These are phyloP conservation scores for Chymomyza amoena DNA, from an alignment of 2,888 invertebrate species.

Conservation along the genomic window DNA sequence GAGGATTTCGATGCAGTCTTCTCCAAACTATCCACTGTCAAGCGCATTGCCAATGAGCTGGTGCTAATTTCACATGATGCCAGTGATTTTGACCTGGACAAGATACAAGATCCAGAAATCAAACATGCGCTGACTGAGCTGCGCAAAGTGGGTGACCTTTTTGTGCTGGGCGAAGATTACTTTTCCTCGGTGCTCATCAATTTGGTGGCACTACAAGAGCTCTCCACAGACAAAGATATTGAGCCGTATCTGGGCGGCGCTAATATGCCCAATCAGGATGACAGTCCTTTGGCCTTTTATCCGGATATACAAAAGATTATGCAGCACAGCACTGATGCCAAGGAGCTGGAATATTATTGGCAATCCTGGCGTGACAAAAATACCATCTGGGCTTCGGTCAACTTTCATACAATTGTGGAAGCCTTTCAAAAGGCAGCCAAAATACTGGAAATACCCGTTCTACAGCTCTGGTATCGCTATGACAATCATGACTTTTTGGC, in stretches of 20 bases:
- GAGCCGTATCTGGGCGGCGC: slow-evolving; percentile 70
- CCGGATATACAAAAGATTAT: slow-evolving; percentile 75
- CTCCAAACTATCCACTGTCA: slow-evolving; percentile 66
- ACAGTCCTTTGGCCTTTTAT: slow-evolving; percentile 69
- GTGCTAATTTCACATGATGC: slow-evolving; percentile 80
- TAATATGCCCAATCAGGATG: slow-evolving; percentile 70
- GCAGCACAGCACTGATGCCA: slow-evolving; percentile 66
- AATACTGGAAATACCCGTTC: slow-evolving; percentile 68
- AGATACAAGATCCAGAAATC: slow-evolving; percentile 52
- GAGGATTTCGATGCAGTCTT: slow-evolving; percentile 74
- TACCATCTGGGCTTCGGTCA: slow-evolving; percentile 70
- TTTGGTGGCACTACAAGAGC: slow-evolving; percentile 65
- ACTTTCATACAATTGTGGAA: slow-evolving; percentile 73
- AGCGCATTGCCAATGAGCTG: slow-evolving; percentile 72
- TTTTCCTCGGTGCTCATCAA: slow-evolving; percentile 73
- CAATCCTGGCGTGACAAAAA: slow-evolving; percentile 75
- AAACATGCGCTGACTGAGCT: slow-evolving; percentile 67
- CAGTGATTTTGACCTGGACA: slow-evolving; percentile 77
- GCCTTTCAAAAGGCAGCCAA: slow-evolving; percentile 70
- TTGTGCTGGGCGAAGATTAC: slow-evolving; percentile 75
- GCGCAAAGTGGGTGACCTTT: slow-evolving; percentile 65
- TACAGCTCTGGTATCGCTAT: slow-evolving; percentile 71
- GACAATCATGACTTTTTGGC: slow-evolving; percentile 68
- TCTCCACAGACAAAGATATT: slow-evolving; percentile 81
- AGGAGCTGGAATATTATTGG: slow-evolving; percentile 75